Evolutionary conservation across 2,888 invertebrate species (phyloP).

Genomic region (Amphipoea lucens): DNA sequence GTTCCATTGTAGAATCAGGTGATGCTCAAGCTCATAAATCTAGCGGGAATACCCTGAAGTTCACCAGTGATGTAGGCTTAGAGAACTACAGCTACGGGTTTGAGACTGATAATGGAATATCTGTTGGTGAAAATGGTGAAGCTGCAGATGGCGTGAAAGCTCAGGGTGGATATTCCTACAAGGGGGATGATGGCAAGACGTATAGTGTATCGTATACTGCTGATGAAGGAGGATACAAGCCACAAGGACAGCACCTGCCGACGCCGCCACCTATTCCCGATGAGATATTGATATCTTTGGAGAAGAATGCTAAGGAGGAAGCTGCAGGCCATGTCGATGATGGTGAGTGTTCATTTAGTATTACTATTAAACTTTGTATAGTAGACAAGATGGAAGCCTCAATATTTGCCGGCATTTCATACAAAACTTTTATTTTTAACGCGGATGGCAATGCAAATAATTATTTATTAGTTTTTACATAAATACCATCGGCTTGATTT

Average conservation of each 20-base stretch:
- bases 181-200: constrained; percentile 83
- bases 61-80: constrained; percentile 77
- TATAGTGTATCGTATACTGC: constrained; percentile 85
- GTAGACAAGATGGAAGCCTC: not conserved
- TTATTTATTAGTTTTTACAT: not conserved
- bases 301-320: constrained; percentile 83
- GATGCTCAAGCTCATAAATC: constrained; percentile 51
- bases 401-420: not conserved
- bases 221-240: constrained; percentile 81
- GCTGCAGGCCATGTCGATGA: constrained; percentile 83
- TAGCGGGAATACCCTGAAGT: constrained; percentile 75
- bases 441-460: not conserved
- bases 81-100: constrained; percentile 81
- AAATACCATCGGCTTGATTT: not conserved
- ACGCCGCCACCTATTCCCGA: constrained; percentile 84
- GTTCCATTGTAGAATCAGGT: constrained; percentile 25
- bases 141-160: constrained; percentile 79
- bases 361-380: not conserved
- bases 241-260: constrained; percentile 82
- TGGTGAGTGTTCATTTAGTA: constrained; percentile 76
- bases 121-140: constrained; percentile 80
- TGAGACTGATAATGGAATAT: constrained; percentile 85
- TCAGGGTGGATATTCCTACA: constrained; percentile 83
- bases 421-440: not conserved
- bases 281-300: constrained; percentile 82